Evolutionary conservation across 2,797 vertebrate species (phyloP), one percentile per base, ranked within the genome.

Genomic region (Sebastes steindachneri): DNA sequence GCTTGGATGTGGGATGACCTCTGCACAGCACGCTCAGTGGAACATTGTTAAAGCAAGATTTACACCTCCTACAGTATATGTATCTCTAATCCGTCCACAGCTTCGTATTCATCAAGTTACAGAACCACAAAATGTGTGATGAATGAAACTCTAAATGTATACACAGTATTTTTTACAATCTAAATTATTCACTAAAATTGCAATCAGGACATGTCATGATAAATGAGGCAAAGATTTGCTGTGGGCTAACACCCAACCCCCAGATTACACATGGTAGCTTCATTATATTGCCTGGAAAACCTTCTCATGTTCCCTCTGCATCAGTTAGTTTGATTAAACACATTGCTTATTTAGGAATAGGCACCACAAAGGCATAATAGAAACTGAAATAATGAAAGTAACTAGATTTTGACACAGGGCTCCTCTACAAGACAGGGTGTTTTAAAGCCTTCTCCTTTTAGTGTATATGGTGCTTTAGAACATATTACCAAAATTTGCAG

Each of bases 1-100:
- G n/a, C 7, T 33, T 69, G 63, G 35, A 77, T 70, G 64, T 75
- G 64, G 31, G 68, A 66, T 63, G 33, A 67, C 45, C 28, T 41
- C 26, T 51, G 25, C 15, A 10, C 55, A 68, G 77, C 37, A 41
- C 1, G 2, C 21, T 29, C 58, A 37, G 5, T 23, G 5, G 3
- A 9, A 57, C 31, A 28, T 25, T 17, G 17, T 33, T 59, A n/a
- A n/a, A 67, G n/a, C 2, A 51, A 26, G 48, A 68, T 21, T 45
- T 45, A 26, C 29, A 73, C 8, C 15, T 73, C 25, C 7, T 19
- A 4, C 17, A 19, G 45, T 2, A 23, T 0, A 55, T 14, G 17
- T n/a, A 33, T 60, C 51, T 37, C 17, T 51, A 23, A 64, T 63
- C 17, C 2, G 1, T 55, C 17, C 3, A 35, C 10, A 17, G 62